Percentiles rank a stretch among this genome's conserved stretches.
Evolutionary conservation across 2,797 vertebrate genomes (phyloP).

Genomic region (Acrossocheilus wenchowensis): DNA sequence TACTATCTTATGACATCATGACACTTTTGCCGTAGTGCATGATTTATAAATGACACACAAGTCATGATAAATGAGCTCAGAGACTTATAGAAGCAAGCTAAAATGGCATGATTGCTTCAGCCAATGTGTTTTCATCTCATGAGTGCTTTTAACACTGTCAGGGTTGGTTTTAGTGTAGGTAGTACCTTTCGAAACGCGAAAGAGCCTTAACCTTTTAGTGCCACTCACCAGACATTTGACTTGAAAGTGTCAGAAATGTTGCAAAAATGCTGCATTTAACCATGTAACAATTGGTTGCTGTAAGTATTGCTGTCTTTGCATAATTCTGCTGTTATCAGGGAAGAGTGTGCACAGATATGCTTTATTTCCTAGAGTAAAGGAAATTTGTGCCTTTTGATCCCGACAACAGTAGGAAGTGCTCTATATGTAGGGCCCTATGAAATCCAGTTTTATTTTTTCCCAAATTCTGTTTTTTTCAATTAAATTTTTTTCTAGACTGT

Average conservation of each 20-base stretch:
- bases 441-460: no score
- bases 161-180: neutral
- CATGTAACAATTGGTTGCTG: neutral
- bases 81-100: no score
- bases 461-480: no score
- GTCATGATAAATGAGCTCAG: neutral
- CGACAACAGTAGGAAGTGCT: neutral
- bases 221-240: neutral
- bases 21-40: neutral
- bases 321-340: neutral
- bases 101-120: neutral
- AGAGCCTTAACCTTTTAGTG: neutral
- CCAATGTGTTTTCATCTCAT: neutral
- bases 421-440: neutral
- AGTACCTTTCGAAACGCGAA: neutral
- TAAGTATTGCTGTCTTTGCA: constrained; percentile 1
- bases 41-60: neutral
- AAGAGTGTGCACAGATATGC: neutral
- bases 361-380: neutral
- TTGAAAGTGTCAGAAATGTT: neutral
- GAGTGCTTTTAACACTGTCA: neutral
- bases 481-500: no score
- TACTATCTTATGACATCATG: neutral
- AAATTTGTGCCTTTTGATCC: neutral
- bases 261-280: neutral